A percentile compares a stretch with the other conserved stretches of the same genome.
phyloP scores from a whole-genome alignment of 2,113 vertebrate genomes.

The Benitochromis conjunctus region DNA sequence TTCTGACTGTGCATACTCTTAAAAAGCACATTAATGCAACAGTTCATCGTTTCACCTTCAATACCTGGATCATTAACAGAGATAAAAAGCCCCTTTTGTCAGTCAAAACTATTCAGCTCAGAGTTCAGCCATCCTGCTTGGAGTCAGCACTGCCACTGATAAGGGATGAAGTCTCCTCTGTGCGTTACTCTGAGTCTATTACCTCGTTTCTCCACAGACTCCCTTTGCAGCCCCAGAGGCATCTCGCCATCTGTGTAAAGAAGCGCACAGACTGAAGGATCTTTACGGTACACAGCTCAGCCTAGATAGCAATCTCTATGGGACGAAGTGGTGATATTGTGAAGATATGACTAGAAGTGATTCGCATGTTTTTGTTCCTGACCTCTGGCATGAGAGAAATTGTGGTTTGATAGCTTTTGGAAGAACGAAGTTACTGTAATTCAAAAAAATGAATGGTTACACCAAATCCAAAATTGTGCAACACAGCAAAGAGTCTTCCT shows the following conservation, averaged over 20 bases:
- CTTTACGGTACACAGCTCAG: background rate
- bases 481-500: background rate
- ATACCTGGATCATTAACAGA: background rate
- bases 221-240: background rate
- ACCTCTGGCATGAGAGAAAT: background rate
- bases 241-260: background rate
- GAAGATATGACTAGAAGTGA: background rate
- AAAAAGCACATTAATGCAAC: background rate
- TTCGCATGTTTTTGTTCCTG: background rate
- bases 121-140: background rate
- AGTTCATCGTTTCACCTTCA: background rate
- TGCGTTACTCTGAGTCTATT: background rate
- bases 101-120: background rate
- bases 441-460: background rate
- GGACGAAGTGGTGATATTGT: background rate
- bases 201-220: background rate
- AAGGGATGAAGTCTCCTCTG: conserved; percentile 15
- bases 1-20: background rate
- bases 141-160: background rate
- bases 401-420: background rate
- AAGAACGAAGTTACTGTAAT: background rate
- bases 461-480: background rate
- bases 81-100: background rate
- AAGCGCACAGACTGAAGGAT: background rate
- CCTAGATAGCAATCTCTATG: background rate